Percentiles rank a stretch among this genome's conserved stretches.
Evolutionary conservation across 2,888 invertebrate species (phyloP).

Genomic region (Leucozona laternaria): DNA sequence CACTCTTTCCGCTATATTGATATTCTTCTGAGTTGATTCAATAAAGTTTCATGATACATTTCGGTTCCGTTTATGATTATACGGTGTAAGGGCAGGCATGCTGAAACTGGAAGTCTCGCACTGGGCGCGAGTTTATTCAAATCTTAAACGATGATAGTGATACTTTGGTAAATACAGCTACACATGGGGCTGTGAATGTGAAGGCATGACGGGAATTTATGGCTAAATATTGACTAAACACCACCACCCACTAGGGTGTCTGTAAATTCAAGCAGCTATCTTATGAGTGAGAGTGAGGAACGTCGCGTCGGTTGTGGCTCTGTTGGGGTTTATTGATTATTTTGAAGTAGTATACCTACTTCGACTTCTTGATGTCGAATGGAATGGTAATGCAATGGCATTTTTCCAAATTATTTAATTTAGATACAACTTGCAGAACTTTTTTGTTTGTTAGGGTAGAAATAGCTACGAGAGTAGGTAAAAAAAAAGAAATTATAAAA

Average conservation of each 20-base stretch:
- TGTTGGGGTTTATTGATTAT: background rate
- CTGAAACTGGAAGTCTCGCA: constrained; percentile 26
- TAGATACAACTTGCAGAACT: no score
- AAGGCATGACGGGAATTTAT: background rate
- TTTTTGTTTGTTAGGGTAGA: no score
- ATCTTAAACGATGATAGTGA: constrained; percentile 49
- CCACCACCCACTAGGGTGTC: constrained; percentile 6
- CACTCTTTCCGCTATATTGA: constrained; percentile 30
- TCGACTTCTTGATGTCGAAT: constrained; percentile 11
- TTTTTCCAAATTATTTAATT: background rate
- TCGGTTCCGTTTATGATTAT: constrained; percentile 27
- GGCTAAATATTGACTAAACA: background rate
- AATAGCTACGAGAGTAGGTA: no score
- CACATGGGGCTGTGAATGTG: background rate
- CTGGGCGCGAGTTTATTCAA: constrained; percentile 19
- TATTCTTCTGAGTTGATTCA: constrained; percentile 47
- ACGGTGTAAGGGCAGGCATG: constrained; percentile 10
- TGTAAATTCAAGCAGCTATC: background rate
- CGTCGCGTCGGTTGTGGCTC: background rate
- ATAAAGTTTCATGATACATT: constrained; percentile 43
- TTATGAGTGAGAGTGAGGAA: background rate
- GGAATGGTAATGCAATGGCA: background rate
- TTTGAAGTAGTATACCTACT: background rate
- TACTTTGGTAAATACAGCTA: constrained; percentile 17
- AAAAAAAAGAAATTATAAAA: no score